phyloP scores from a whole-genome alignment of 2,113 vertebrate species.

The Siphamia tubifer region DNA sequence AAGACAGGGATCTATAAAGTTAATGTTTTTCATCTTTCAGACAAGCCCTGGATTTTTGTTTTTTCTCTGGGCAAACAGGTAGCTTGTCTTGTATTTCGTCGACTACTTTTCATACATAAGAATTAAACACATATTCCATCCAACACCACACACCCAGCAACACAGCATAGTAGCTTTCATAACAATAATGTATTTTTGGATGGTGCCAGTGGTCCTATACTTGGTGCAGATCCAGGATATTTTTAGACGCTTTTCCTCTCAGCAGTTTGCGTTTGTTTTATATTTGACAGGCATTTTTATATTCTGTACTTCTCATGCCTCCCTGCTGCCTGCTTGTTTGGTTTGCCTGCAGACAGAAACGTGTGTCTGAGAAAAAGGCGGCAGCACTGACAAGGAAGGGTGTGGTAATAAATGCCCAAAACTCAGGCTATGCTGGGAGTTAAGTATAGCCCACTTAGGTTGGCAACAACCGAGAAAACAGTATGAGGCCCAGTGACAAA shows the following conservation, averaged over 20 bases:
- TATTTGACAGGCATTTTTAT: slow-evolving; percentile 21
- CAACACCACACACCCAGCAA: not conserved
- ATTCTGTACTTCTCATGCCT: slow-evolving; percentile 18
- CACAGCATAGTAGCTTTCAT: slow-evolving; percentile 6
- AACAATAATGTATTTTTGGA: slow-evolving; percentile 55
- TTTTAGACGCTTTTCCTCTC: slow-evolving; percentile 34
- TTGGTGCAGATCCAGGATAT: slow-evolving; percentile 24
- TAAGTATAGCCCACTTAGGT: slow-evolving; percentile 74
- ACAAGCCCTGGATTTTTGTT: not conserved
- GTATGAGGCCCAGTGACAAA: slow-evolving; percentile 45
- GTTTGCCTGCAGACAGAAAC: slow-evolving; percentile 40
- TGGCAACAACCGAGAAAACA: slow-evolving; percentile 43
- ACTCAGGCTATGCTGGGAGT: slow-evolving; percentile 58
- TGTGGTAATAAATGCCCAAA: slow-evolving; percentile 67
- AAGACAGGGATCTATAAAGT: not conserved
- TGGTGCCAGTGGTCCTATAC: slow-evolving; percentile 22
- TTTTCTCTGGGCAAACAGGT: slow-evolving; percentile 15
- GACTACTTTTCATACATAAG: slow-evolving; percentile 10
- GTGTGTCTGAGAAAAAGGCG: slow-evolving; percentile 42
- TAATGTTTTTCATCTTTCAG: slow-evolving; percentile 7
- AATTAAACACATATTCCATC: not conserved
- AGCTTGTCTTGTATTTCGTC: not conserved
- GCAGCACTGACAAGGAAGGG: slow-evolving; percentile 58
- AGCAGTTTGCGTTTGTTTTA: slow-evolving; percentile 49
- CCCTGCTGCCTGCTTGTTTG: slow-evolving; percentile 33